Percentiles rank a stretch among this genome's conserved stretches.
Evolutionary conservation across 2,888 invertebrate genomes (phyloP).

Genomic region (Adelphocoris suturalis): DNA sequence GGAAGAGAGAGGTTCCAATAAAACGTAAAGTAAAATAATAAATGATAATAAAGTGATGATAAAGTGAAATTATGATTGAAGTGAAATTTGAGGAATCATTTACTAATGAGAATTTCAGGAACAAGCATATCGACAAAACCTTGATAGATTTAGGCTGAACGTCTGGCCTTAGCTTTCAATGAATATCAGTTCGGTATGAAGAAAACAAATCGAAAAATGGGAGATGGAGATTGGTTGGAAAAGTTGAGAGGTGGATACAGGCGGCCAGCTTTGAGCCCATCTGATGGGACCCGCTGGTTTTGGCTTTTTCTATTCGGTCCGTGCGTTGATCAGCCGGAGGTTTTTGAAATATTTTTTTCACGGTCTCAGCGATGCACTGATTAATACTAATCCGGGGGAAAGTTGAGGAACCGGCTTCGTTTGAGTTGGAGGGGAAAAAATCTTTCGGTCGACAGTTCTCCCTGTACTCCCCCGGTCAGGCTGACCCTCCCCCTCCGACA

Average conservation of each 20-base stretch:
- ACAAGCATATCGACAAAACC: no score
- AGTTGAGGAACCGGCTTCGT: conserved; percentile 40
- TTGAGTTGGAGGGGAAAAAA: conserved; percentile 42
- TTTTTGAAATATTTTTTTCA: background rate
- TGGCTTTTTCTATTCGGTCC: background rate
- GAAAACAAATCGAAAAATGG: no score
- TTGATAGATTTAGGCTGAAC: no score
- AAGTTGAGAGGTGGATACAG: background rate
- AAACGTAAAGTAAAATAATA: no score
- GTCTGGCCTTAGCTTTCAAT: no score
- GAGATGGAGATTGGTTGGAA: background rate
- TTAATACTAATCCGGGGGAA: conserved; percentile 55
- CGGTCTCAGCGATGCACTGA: conserved; percentile 50
- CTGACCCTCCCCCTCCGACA: background rate
- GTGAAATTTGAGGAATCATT: no score
- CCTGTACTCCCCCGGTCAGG: background rate
- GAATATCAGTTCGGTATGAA: no score
- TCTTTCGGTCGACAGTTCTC: background rate
- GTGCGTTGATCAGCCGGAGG: conserved; percentile 12
- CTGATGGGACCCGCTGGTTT: conserved; percentile 5
- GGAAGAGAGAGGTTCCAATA: no score
- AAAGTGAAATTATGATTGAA: no score
- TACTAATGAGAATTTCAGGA: no score
- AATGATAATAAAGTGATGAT: no score
- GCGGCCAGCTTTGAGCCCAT: background rate